Evolutionary conservation across 2,797 vertebrate genomes (phyloP).

Genomic region (Takifugu ocellatus): DNA sequence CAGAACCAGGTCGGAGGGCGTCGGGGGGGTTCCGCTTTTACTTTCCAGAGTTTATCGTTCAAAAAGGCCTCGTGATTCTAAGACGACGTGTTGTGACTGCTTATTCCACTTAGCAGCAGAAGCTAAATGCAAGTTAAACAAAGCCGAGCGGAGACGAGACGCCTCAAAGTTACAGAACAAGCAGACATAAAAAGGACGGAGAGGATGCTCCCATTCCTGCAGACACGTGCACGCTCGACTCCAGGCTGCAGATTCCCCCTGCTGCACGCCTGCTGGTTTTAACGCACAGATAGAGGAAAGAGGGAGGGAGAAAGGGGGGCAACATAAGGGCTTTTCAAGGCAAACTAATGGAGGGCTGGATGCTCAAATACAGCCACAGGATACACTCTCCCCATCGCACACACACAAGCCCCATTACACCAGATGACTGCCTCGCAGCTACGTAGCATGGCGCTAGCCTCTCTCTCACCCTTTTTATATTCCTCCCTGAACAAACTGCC

Average conservation of each 20-base stretch:
- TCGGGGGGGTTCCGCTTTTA: too few species aligned
- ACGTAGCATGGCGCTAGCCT: constrained; percentile 42
- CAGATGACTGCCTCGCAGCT: constrained; percentile 62
- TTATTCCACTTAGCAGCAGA: background rate
- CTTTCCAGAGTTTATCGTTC: too few species aligned
- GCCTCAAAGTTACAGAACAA: background rate
- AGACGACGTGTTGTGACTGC: background rate
- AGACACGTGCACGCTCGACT: background rate
- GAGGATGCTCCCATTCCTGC: background rate
- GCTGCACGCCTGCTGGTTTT: constrained; percentile 4
- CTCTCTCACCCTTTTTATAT: constrained; percentile 20
- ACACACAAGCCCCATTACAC: constrained; percentile 38
- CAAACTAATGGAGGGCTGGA: constrained; percentile 50
- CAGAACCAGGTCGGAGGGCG: too few species aligned
- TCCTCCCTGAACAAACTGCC: constrained; percentile 31
- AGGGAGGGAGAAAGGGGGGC: constrained; percentile 12
- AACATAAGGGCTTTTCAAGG: constrained; percentile 53
- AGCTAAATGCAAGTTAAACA: background rate
- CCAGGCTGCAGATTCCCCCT: constrained; percentile 3
- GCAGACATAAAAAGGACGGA: background rate
- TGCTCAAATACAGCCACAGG: constrained; percentile 51
- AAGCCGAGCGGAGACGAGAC: background rate
- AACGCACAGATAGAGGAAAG: background rate
- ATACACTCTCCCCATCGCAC: constrained; percentile 17
- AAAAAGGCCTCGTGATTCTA: background rate